A percentile compares a stretch with the other conserved stretches of the same genome.
Conservation (phyloP, 2,113 vertebrate genomes). For the Leptobrachium leishanense region DNA sequence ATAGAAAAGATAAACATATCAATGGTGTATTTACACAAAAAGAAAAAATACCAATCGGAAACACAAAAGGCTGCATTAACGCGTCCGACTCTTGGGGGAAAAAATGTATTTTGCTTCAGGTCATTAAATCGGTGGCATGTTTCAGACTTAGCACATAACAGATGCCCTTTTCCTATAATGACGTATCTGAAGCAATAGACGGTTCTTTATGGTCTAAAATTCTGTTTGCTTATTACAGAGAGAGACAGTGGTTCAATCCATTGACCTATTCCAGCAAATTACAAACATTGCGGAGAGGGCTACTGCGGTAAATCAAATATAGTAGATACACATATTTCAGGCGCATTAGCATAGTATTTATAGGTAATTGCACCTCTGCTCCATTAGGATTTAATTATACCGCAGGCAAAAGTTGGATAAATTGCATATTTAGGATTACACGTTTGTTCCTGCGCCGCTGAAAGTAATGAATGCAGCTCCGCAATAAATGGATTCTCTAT, state of each 20-base stretch:
- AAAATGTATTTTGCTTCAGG: conserved; percentile 43
- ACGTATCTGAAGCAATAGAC: conserved; percentile 45
- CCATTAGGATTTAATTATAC: conserved; percentile 50
- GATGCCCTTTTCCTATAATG: conserved; percentile 48
- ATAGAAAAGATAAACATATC: neutral
- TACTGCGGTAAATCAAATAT: conserved; percentile 39
- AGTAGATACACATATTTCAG: conserved; percentile 41
- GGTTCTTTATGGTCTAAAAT: conserved; percentile 47
- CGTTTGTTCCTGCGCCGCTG: conserved; percentile 15
- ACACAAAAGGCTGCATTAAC: conserved; percentile 31
- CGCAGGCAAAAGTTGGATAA: conserved; percentile 47
- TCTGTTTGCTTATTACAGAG: conserved; percentile 49
- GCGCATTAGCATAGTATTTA: conserved; percentile 49
- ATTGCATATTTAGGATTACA: conserved; percentile 48
- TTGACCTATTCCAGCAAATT: conserved; percentile 50
- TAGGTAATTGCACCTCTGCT: conserved; percentile 49
- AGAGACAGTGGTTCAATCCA: conserved; percentile 47
- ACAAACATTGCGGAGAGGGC: conserved; percentile 32
- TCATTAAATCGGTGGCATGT: conserved; percentile 47
- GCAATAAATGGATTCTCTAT: conserved; percentile 42
- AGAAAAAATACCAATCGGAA: neutral
- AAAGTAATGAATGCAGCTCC: conserved; percentile 13
- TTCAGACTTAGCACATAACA: conserved; percentile 38
- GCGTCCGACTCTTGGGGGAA: conserved; percentile 19
- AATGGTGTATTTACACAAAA: neutral